phyloP scores from a whole-genome alignment of 2,888 invertebrate species.

The Drosophila neoperkinsi region DNA sequence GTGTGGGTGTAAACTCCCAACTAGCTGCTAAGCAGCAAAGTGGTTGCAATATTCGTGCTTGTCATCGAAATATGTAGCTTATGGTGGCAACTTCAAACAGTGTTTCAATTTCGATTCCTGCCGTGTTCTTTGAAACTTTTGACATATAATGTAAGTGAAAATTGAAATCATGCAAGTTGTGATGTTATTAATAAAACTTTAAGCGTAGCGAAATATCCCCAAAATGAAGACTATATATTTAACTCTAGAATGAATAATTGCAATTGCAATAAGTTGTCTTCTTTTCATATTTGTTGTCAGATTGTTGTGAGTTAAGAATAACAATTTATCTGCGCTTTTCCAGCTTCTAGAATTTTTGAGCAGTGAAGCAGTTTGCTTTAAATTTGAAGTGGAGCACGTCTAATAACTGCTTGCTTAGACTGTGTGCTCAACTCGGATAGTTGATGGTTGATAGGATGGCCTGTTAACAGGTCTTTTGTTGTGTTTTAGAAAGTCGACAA shows the following conservation, averaged over 20 bases:
- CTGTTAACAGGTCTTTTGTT: slow-evolving; percentile 18
- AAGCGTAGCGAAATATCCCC: neutral
- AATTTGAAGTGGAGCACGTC: neutral
- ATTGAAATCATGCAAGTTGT: neutral
- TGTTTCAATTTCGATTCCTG: neutral
- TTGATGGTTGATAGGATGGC: neutral
- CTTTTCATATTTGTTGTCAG: neutral
- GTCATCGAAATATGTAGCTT: neutral
- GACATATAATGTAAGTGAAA: neutral
- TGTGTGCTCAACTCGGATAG: slow-evolving; percentile 12
- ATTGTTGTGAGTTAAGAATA: neutral
- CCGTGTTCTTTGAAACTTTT: neutral
- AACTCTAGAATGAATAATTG: neutral
- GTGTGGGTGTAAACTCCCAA: slow-evolving; percentile 29
- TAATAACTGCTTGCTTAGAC: slow-evolving; percentile 13
- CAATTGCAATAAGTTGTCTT: neutral
- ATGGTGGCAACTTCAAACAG: slow-evolving; percentile 13
- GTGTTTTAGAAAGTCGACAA: slow-evolving; percentile 43
- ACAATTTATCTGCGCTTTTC: neutral
- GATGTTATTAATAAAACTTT: neutral
- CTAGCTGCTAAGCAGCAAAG: slow-evolving; percentile 36
- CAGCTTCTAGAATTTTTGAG: neutral
- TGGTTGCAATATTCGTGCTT: slow-evolving; percentile 33
- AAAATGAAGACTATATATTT: neutral
- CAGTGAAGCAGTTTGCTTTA: neutral